These are phyloP conservation scores for Patella ulyssiponensis DNA, from an alignment of 2,888 invertebrate species.

Conservation along the genomic window DNA sequence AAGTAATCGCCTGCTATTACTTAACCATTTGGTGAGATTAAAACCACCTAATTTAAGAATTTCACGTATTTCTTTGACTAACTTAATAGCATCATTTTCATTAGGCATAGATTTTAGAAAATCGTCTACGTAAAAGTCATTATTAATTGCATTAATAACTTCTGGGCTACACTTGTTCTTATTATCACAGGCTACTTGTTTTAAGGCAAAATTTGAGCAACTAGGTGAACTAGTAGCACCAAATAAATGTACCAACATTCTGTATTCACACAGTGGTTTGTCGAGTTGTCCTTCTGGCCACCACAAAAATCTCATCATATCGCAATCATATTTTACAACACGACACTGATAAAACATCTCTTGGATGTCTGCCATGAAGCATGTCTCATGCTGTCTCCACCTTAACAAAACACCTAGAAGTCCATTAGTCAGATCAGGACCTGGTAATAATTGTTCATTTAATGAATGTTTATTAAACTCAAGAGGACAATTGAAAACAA, in stretches of 20 bases:
- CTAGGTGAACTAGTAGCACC: constrained; percentile 4
- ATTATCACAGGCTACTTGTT: constrained; percentile 8
- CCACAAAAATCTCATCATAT: constrained; percentile 28
- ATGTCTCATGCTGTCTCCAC: constrained; percentile 29
- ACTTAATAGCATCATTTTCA: constrained; percentile 15
- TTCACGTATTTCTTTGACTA: constrained; percentile 15
- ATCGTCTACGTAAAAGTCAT: constrained; percentile 37
- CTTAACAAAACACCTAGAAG: constrained; percentile 33
- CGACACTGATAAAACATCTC: constrained; percentile 35
- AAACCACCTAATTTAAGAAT: constrained; percentile 23
- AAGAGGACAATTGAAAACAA: constrained; percentile 39
- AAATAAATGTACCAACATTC: constrained; percentile 15
- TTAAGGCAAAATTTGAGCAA: constrained; percentile 7
- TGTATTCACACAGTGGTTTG: not conserved
- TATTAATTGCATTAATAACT: not conserved
- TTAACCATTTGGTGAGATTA: constrained; percentile 26
- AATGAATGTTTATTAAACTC: constrained; percentile 24
- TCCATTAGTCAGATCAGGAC: constrained; percentile 32
- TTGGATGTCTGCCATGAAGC: constrained; percentile 34
- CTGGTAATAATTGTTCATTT: constrained; percentile 33
- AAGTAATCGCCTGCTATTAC: constrained; percentile 22
- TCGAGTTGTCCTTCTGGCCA: not conserved
- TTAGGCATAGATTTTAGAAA: constrained; percentile 31
- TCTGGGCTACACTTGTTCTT: constrained; percentile 11
- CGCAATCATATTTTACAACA: constrained; percentile 26